Percentiles rank a stretch among this genome's conserved stretches.
These are phyloP conservation scores for Aspidiotus rigidus DNA, from an alignment of 2,888 invertebrate genomes.

Conservation along the genomic window DNA sequence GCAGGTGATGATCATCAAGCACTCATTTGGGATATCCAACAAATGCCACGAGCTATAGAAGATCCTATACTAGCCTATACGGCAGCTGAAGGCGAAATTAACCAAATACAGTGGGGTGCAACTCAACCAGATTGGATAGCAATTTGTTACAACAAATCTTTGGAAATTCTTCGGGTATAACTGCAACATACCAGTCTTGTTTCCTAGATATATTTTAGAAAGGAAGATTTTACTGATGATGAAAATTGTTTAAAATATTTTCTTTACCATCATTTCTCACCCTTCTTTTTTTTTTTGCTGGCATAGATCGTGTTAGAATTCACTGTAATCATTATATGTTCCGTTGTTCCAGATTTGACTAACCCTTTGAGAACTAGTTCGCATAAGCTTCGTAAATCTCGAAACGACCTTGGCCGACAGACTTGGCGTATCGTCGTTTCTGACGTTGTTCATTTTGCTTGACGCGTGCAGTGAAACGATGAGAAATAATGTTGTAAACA, in stretches of 20 bases:
- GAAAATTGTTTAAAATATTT: background rate
- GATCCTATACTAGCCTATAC: conserved; percentile 99
- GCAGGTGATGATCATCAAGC: conserved; percentile 96
- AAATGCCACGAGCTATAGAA: conserved; percentile 98
- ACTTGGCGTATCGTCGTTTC: too few relatives aligned
- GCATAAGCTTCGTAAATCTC: too few relatives aligned
- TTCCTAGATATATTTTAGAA: background rate
- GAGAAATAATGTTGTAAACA: too few relatives aligned
- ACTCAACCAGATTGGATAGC: conserved; percentile 99
- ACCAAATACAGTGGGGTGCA: conserved; percentile 99
- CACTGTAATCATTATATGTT: too few relatives aligned
- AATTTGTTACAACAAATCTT: conserved; percentile 95
- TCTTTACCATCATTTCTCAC: background rate
- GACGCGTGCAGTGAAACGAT: too few relatives aligned
- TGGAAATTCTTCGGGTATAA: conserved; percentile 95
- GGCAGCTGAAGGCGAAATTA: conserved; percentile 95
- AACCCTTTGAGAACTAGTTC: too few relatives aligned
- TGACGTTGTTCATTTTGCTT: too few relatives aligned
- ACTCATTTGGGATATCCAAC: conserved; percentile 99
- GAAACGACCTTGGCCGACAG: too few relatives aligned
- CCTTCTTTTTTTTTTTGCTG: background rate
- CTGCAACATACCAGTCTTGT: background rate
- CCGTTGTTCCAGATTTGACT: too few relatives aligned
- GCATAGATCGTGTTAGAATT: too few relatives aligned
- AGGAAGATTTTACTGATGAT: background rate